Evolutionary conservation across 2,113 vertebrate genomes (phyloP).

Genomic region (Psittacus erithacus): DNA sequence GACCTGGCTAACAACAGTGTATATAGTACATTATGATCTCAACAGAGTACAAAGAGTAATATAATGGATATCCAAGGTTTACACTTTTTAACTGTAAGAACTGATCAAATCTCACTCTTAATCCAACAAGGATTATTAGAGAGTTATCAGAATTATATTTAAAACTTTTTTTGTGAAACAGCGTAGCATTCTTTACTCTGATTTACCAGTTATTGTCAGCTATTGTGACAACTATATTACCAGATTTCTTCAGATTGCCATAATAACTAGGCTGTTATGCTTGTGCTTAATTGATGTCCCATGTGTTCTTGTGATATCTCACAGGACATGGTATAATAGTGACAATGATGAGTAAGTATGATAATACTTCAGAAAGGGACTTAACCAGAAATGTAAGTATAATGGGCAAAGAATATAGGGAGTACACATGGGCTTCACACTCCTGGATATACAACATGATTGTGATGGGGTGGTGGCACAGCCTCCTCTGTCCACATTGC

Average conservation of each 20-base stretch:
- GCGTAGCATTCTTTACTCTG: not conserved
- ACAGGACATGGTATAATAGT: not conserved
- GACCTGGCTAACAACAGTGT: not conserved
- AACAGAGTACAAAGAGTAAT: not conserved
- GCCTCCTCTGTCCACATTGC: not conserved
- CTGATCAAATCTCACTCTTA: not conserved
- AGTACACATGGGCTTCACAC: not conserved
- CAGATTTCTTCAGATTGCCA: not conserved
- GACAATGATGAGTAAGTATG: not conserved
- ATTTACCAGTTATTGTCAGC: not conserved
- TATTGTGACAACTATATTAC: not conserved
- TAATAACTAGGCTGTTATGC: not conserved
- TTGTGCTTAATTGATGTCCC: not conserved
- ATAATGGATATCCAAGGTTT: not conserved
- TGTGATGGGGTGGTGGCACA: no score
- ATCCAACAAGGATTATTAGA: not conserved
- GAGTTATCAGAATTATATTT: not conserved
- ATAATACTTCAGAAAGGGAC: not conserved
- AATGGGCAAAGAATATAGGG: not conserved
- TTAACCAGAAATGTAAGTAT: not conserved
- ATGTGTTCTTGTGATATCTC: not conserved
- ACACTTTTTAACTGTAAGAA: not conserved
- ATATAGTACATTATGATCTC: constrained; percentile 28
- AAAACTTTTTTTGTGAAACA: not conserved
- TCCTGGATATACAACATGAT: not conserved